phyloP scores from a whole-genome alignment of 1,140 invertebrate genomes.

The Maconellicoccus hirsutus region DNA sequence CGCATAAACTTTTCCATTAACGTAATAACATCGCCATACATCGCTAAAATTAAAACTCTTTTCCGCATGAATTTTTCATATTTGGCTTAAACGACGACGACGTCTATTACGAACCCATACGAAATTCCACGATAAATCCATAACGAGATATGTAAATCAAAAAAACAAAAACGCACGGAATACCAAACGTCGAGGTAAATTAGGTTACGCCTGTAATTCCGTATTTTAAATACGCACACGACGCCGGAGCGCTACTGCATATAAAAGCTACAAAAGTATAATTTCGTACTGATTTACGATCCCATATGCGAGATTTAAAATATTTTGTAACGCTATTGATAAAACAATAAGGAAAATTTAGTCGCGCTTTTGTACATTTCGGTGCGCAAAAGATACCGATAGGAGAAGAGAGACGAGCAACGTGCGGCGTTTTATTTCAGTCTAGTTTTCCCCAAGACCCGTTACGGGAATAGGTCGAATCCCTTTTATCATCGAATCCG shows the following conservation, averaged over 20 bases:
- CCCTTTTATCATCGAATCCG: slow-evolving; percentile 19
- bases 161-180: no score
- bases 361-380: neutral
- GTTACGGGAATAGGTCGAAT: slow-evolving; percentile 15
- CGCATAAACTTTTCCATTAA: no score
- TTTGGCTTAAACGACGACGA: no score
- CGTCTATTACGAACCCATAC: no score
- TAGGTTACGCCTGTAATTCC: neutral
- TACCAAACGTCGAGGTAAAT: neutral
- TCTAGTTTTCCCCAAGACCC: slow-evolving; percentile 10
- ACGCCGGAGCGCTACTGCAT: neutral
- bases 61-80: no score
- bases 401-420: neutral
- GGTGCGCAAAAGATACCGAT: neutral
- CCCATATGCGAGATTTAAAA: neutral
- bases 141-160: no score
- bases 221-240: neutral
- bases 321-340: slow-evolving; percentile 1
- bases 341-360: slow-evolving; percentile 11
- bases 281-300: neutral
- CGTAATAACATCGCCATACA: no score
- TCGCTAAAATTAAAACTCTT: no score
- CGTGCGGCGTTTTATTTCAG: slow-evolving; percentile 12
- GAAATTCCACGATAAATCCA: no score
- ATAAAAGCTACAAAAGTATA: neutral